These are phyloP conservation scores for Trichechus manatus DNA, from an alignment of 2,113 vertebrate genomes.

Conservation along the genomic window DNA sequence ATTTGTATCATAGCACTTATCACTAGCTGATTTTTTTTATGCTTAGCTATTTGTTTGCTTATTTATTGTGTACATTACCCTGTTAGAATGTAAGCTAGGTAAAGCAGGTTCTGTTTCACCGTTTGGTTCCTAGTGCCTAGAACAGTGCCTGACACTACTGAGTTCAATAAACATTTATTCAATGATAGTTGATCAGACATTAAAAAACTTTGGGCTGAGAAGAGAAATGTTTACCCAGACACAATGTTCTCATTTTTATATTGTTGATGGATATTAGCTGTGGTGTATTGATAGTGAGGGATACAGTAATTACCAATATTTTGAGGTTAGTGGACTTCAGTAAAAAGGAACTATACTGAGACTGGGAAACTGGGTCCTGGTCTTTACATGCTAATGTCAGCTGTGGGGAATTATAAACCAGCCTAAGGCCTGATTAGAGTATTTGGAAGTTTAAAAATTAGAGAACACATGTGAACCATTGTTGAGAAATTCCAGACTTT, in stretches of 20 bases:
- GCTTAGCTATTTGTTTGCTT: background rate
- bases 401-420: background rate
- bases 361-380: background rate
- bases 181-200: background rate
- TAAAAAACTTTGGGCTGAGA: background rate
- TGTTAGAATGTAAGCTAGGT: background rate
- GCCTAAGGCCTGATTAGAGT: background rate
- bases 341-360: background rate
- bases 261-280: background rate
- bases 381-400: background rate
- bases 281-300: background rate
- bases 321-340: conserved; percentile 19
- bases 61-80: background rate
- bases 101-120: background rate
- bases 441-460: conserved; percentile 39
- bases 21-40: background rate
- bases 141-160: background rate
- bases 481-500: background rate
- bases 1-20: background rate
- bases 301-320: background rate
- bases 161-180: background rate
- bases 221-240: background rate
- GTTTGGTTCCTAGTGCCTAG: background rate
- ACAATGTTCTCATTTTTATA: background rate
- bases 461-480: conserved; percentile 26